Conservation (phyloP, 2,888 invertebrate species). For the Aporophyla lueneburgensis region DNA sequence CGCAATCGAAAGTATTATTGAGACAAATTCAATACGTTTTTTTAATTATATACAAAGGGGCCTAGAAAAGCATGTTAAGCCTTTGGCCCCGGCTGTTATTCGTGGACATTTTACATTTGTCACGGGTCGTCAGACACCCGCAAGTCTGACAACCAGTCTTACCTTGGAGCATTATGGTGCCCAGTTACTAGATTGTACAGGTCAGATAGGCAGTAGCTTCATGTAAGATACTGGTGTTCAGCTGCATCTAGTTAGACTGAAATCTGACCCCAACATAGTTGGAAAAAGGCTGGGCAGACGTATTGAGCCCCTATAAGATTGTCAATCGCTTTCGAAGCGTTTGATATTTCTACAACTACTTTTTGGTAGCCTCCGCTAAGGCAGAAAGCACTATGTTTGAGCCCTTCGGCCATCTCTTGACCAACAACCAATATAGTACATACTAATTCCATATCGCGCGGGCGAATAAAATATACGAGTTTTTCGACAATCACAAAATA, state of each 20-base stretch:
- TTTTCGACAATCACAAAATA: background rate
- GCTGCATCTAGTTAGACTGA: no score
- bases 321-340: background rate
- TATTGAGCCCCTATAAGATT: no score
- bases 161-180: no score
- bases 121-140: no score
- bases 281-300: no score
- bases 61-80: background rate
- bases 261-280: no score
- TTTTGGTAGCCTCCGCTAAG: background rate
- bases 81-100: no score
- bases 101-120: no score
- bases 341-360: background rate
- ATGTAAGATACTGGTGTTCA: no score
- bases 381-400: background rate
- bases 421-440: background rate
- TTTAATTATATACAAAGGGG: background rate
- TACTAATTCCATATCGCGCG: background rate
- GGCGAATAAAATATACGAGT: background rate
- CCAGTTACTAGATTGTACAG: no score
- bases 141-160: no score
- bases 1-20: background rate
- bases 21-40: background rate
- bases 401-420: background rate
- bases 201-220: no score